Evolutionary conservation across 2,797 vertebrate species (phyloP).

Genomic region (Sylvilagus floridanus): DNA sequence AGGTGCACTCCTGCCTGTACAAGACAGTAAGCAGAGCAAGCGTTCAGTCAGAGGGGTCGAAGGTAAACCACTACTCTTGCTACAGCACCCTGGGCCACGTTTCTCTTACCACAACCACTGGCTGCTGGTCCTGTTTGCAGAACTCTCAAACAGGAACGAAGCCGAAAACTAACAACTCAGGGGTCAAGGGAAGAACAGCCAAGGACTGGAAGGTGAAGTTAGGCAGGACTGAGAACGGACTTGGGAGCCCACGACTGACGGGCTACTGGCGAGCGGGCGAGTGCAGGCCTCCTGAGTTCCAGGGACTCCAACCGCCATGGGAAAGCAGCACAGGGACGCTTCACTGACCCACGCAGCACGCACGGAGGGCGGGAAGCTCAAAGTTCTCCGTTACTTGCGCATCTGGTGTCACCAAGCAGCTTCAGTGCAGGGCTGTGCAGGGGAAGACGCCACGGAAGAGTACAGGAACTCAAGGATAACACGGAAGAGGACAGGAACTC

Average conservation of each 20-base stretch:
- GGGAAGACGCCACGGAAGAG: too few species aligned
- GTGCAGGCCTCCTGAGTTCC: not conserved
- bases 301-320: not conserved
- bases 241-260: not conserved
- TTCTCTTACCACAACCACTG: not conserved
- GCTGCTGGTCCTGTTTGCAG: not conserved
- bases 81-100: not conserved
- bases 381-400: too few species aligned
- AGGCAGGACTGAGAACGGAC: not conserved
- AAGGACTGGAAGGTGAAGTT: constrained; percentile 28
- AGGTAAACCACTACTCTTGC: too few species aligned
- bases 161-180: constrained; percentile 19
- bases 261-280: not conserved
- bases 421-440: too few species aligned
- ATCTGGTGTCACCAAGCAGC: too few species aligned
- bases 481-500: too few species aligned
- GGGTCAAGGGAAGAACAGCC: not conserved
- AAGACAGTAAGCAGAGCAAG: constrained; percentile 49
- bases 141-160: not conserved
- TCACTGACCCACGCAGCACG: rapidly evolving
- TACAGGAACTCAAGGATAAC: too few species aligned
- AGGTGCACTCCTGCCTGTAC: constrained; percentile 89
- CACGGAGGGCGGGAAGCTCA: too few species aligned
- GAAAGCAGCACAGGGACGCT: not conserved
- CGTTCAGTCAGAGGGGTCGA: not conserved